Evolutionary conservation across 2,888 invertebrate genomes (phyloP), one percentile per base, ranked within the genome.

Genomic region (Pristionchus japonicus): DNA sequence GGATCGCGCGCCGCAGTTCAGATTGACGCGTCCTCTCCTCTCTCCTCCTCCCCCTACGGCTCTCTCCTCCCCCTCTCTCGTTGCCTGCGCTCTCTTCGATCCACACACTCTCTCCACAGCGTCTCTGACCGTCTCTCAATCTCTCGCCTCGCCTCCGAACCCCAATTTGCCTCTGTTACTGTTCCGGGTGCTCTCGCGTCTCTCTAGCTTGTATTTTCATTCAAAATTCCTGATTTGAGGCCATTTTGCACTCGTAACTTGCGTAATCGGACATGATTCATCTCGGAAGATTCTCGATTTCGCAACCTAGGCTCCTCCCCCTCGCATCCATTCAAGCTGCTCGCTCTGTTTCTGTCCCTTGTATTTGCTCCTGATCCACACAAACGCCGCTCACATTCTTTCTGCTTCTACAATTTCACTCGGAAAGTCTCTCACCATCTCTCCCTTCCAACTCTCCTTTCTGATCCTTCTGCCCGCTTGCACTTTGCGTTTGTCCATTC

Each of bases 261-360:
- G 27, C 77, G 77, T 23, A 77, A 77, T 34, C 64, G 31, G 2
- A 13, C 74, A 77, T 77, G 77, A 77, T 77, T 77, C 77, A 77
- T 47, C 43, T n/a, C 27, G 27, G 17, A 67, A 34, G 34, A 17
- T 23, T 15, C 1, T 3, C 37, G 4, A 20, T 77, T 77, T 77
- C 77, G 43, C 77, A 77, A 77, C n/a, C n/a, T 77, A 77, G 77
- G 43, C 77, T 77, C 77, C 77, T 40, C 77, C 77, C n/a, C 77
- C 77, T n/a, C 77, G 11, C 77, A 23, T 34, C 70, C 37, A 70
- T 70, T 70, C 70, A 70, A 70, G 70, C 70, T 70, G 70, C 70
- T 70, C 64, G 17, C 64, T 13, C 31, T 64, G 64, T 31, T 64
- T 31, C 64, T 64, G 31, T 34, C 20, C 37, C 74, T 77, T 77